These are phyloP conservation scores for Plectropomus leopardus DNA, from an alignment of 2,113 vertebrate genomes.

Conservation along the genomic window DNA sequence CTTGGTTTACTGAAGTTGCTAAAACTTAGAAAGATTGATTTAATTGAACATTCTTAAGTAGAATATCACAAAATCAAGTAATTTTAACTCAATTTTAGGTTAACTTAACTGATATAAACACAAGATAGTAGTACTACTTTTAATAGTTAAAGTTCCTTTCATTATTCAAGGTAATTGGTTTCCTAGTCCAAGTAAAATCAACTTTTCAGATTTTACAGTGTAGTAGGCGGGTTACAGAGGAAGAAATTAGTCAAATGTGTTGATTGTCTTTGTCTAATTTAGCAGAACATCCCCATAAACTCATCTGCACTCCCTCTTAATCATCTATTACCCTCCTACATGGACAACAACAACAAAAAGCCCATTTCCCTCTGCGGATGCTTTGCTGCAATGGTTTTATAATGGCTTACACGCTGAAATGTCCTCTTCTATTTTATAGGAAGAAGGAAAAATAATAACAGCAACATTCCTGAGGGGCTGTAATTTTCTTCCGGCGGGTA, in stretches of 20 bases:
- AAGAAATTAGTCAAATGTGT: conserved; percentile 76
- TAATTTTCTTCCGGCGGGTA: conserved; percentile 88
- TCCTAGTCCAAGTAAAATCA: too few species aligned
- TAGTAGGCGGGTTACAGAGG: conserved; percentile 62
- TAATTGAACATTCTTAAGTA: too few species aligned
- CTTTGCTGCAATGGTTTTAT: conserved; percentile 69
- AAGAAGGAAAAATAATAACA: conserved; percentile 88
- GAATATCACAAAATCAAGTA: too few species aligned
- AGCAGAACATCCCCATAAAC: conserved; percentile 58
- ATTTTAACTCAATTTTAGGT: too few species aligned
- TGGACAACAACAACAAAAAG: conserved; percentile 54
- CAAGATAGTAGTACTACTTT: too few species aligned
- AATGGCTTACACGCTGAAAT: conserved; percentile 74
- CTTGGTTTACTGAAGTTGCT: too few species aligned
- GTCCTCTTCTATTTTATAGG: conserved; percentile 80
- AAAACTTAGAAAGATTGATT: too few species aligned
- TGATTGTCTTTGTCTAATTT: conserved; percentile 70
- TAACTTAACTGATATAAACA: too few species aligned
- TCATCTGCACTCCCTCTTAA: conserved; percentile 63
- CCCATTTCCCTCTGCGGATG: conserved; percentile 63
- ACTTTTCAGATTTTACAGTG: too few species aligned
- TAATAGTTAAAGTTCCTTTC: too few species aligned
- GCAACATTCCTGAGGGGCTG: conserved; percentile 87
- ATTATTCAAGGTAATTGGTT: too few species aligned
- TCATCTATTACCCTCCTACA: conserved; percentile 73